Evolutionary conservation across 2,797 vertebrate species (phyloP), one percentile per base, ranked within the genome.

Genomic region (Cirrhinus mrigala): DNA sequence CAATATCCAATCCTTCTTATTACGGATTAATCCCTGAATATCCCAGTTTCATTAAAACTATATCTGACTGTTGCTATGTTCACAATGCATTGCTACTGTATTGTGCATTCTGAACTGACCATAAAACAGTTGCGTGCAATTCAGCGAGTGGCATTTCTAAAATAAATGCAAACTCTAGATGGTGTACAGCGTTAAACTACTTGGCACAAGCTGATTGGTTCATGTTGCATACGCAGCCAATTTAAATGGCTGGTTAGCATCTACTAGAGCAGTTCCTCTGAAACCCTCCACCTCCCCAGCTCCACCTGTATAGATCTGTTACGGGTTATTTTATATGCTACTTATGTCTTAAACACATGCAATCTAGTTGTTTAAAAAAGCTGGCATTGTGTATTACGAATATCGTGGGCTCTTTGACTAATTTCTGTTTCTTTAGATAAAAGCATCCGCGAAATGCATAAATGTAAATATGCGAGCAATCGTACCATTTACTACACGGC

Each of bases 1-100:
- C 80, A 89, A 87, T 85, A 87, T 85, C 82, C 84, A n/a, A 71
- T 88, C 33, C 48, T 88, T 84, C 84, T 88, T 75, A 64, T 71
- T 82, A 86, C 54, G 88, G 77, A 85, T 73, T 82, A 70, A 82
- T 48, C 27, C 86, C 50, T 66, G 46, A 70, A 90, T 66, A 87
- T 84, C 64, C 74, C 79, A 50, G 18, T 60, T 87, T 92, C 88
- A 93, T 94, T 94, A 92, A 93, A 92, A 80, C 90, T 87, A 64
- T 69, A 64, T 89, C 87, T 91, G 73, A 84, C 75, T 85, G 81
- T 46, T 33, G 46, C 24, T 15, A 16, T 77, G 33, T 84, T 84
- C 37, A 18, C 15, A 50, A 73, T 46, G 76, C n/a, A n/a, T 33
- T 33, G 33, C 7, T 50, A 9, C 1, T 44, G 46, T 20, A 62